phyloP scores from a whole-genome alignment of 2,113 vertebrate species.

The Opisthocomus hoazin region DNA sequence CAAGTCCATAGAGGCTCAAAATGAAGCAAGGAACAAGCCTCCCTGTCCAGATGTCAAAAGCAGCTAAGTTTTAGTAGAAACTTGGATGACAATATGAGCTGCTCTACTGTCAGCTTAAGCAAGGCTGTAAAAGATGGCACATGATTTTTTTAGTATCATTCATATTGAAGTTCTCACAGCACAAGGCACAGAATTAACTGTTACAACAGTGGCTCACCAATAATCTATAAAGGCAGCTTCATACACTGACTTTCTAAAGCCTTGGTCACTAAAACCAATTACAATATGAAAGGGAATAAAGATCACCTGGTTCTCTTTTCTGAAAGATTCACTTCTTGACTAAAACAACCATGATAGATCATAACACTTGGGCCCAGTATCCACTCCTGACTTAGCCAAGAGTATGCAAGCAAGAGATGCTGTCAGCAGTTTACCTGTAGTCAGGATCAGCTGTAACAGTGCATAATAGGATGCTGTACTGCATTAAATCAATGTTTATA shows the following conservation, averaged over 20 bases:
- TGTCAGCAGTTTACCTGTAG: background rate
- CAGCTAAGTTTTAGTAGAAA: background rate
- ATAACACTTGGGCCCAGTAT: background rate
- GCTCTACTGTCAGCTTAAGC: background rate
- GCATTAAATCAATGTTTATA: background rate
- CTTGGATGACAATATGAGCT: background rate
- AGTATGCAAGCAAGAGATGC: background rate
- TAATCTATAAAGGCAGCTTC: background rate
- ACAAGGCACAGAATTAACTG: background rate
- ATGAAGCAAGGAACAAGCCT: background rate
- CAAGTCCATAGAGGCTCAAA: background rate
- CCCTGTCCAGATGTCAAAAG: background rate
- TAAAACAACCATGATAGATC: accelerated
- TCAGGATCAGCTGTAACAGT: background rate
- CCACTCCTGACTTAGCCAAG: background rate
- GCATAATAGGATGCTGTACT: background rate
- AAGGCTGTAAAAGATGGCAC: background rate
- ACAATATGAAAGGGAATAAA: background rate
- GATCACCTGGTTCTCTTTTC: background rate
- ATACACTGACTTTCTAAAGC: background rate
- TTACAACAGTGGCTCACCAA: background rate
- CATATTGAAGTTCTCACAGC: background rate
- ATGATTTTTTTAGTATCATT: background rate
- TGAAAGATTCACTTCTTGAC: background rate
- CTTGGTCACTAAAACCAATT: background rate